A percentile compares a stretch with the other conserved stretches of the same genome.
Evolutionary conservation across 2,797 vertebrate genomes (phyloP).

Genomic region (Threskiornis aethiopicus): DNA sequence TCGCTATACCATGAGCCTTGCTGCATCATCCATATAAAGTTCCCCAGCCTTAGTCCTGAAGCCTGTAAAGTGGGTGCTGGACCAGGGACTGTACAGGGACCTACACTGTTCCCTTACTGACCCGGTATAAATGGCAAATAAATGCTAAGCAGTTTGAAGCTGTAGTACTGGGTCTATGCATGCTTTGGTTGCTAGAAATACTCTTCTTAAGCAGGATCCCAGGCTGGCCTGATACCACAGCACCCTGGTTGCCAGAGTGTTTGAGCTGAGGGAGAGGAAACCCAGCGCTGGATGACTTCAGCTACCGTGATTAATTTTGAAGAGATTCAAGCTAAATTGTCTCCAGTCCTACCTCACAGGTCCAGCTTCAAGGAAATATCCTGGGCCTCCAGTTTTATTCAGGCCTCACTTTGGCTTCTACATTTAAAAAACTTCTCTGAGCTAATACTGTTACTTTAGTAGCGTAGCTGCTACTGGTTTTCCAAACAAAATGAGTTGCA

Average conservation of each 20-base stretch:
- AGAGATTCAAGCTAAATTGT: background rate
- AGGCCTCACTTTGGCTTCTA: background rate
- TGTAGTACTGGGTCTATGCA: background rate
- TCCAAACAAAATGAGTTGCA: background rate
- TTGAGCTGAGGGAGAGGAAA: background rate
- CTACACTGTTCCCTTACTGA: background rate
- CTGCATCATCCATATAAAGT: background rate
- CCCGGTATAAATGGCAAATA: background rate
- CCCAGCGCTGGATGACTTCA: background rate
- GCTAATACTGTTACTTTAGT: background rate
- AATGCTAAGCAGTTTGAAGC: background rate
- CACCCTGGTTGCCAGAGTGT: background rate
- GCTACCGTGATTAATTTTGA: background rate
- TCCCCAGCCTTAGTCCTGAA: background rate
- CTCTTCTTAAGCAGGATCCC: background rate
- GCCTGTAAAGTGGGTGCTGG: background rate
- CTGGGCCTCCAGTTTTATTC: background rate
- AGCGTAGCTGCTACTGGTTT: background rate
- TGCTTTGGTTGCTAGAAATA: background rate
- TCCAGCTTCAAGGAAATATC: background rate
- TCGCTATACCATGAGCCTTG: rapidly evolving
- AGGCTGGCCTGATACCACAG: background rate
- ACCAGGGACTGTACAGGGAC: background rate
- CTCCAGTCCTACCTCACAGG: background rate
- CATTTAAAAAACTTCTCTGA: background rate